phyloP scores from a whole-genome alignment of 2,797 vertebrate species.

The Antrozous pallidus region DNA sequence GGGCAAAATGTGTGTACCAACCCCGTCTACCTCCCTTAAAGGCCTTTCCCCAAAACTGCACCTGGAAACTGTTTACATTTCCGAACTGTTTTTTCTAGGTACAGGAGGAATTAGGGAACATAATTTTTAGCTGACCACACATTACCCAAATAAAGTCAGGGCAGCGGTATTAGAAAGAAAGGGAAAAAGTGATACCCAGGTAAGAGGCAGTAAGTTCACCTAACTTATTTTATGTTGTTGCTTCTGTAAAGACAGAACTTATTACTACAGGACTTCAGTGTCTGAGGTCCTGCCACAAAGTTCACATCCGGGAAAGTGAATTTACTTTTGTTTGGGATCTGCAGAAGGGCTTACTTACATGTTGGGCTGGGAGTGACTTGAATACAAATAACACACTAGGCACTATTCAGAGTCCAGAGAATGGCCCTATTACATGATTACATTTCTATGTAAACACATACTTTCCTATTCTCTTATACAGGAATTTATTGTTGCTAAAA shows the following conservation, averaged over 20 bases:
- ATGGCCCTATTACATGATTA: background rate
- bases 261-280: background rate
- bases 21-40: background rate
- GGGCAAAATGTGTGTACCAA: background rate
- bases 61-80: background rate
- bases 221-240: conserved; percentile 20
- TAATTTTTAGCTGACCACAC: background rate
- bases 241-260: background rate
- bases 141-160: background rate
- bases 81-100: background rate
- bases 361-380: background rate
- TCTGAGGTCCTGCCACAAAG: background rate
- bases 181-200: background rate
- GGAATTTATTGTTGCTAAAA: background rate
- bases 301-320: background rate
- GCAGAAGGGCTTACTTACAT: background rate
- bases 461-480: background rate
- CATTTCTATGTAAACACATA: background rate
- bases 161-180: background rate
- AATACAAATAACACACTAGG: background rate
- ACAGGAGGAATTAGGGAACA: background rate
- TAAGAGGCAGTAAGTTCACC: background rate
- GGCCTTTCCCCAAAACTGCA: background rate
- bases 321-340: conserved; percentile 14
- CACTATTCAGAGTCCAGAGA: background rate